Base-by-base conservation (phyloP, 2,888 invertebrate species). In the Brachyptera risi region DNA sequence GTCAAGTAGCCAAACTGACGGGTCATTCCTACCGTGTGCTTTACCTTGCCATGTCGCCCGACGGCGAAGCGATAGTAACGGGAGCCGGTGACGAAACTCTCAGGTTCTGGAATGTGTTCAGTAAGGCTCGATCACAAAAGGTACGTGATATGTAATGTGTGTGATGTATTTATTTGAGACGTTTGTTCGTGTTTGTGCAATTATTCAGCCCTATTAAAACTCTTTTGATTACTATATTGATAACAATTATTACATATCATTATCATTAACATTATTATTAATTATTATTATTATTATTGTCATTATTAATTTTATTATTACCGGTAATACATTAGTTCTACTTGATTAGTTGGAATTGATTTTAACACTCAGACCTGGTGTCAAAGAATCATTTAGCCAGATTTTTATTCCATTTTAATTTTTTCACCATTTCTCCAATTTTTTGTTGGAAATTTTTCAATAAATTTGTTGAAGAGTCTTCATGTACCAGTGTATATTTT, bases 31-130 rank as follows among this genome's bases (percentile, higher is more conserved):
- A 93, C 75, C 81, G 98, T 67, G 98, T 99, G 2, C 79, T 99
- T 0, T 98, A 98, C 76, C 78, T 98, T 69, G 97, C 98, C 0
- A 84, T 98, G 75, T 97, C 96, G 2, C 98, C 98, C 0, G 97
- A 97, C 74, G 98, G 98, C 31, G 97, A 98, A 74, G 95, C 97
- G 1, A 98, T 99, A 66, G 98, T 99, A 0, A 99, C 98, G 0
- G 98, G 98, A 24, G 98, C 98, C 1, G 98, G 98, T 0, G 98
- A 98, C 76, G 98, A 98, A 74, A 99, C 98, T 0, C 80, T 99
- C 3, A 82, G 98, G 5, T 99, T 98, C 76, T 99, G 97, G 98
- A 97, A 97, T 79, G 96, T 99, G 0, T 99, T 99, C 78, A 96
- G 94, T 72, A 98, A 98, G 80, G 94, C 95, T 15, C 85, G 95